Evolutionary conservation across 1,140 invertebrate species (phyloP), one percentile per base, ranked within the genome.

Genomic region (Drepana arcuata): DNA sequence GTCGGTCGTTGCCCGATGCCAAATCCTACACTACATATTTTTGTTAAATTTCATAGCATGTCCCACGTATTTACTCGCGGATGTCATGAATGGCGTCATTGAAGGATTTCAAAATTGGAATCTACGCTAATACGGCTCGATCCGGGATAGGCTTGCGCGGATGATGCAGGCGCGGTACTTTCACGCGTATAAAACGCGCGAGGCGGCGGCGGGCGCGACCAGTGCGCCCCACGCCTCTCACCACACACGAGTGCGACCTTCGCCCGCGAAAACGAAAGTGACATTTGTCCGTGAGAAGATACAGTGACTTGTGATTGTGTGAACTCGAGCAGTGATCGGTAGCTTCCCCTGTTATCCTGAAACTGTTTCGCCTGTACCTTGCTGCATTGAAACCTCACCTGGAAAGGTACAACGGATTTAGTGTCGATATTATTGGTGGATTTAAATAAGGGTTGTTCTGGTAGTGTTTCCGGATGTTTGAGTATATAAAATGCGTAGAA

Each of bases 131-230:
- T 56, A 34, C 38, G 7, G 32, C 34, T 41, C 48, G 59, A 67
- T 78, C 77, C 77, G 64, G 77, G 77, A 81, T 78, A 64, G 56
- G 44, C 30, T 42, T 54, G 42, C 54, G 51, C 46, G 49, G 57
- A 48, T 46, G 56, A 47, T 46, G 62, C 52, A 53, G 47, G 56
- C 52, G 61, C 48, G 46, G 52, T 63, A 81, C 75, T 81, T 81
- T 81, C 73, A 59, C 75, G 75, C 65, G 65, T 81, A 81, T 81
- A 81, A 63, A 81, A 78, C 70, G 47, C 26, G 15, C 34, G 40
- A 44, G 53, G 26, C 41, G 54, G 43, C 60, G 55, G 53, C 64
- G 49, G 71, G 45, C 63, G 68, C 70, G 71, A 62, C 67, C 77
- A 81, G 77, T 81, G 51, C 50, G 59, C 55, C 41, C 41, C 14